phyloP scores from a whole-genome alignment of 2,888 invertebrate genomes.

The Helobdella robusta region DNA sequence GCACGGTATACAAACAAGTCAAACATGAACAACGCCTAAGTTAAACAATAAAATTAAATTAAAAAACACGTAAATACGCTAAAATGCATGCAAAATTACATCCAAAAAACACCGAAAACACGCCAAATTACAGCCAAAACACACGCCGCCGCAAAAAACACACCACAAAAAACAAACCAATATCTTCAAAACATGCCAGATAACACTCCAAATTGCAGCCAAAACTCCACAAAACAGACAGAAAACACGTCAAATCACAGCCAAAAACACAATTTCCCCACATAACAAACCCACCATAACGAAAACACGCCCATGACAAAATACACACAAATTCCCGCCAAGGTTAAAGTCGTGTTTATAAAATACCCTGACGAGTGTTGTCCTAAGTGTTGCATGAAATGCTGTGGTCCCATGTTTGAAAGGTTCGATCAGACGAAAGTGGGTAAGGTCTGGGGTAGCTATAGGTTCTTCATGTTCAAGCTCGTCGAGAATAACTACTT shows the following conservation, averaged over 20 bases:
- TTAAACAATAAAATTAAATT: no score
- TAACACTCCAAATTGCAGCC: slow-evolving; percentile 53
- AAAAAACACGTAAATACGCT: slow-evolving; percentile 51
- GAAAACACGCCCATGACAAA: no score
- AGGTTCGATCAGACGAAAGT: slow-evolving; percentile 66
- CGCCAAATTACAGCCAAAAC: background rate
- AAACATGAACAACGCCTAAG: no score
- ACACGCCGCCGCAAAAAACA: background rate
- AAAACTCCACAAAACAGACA: background rate
- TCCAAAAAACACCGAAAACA: slow-evolving; percentile 36
- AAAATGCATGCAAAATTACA: slow-evolving; percentile 67
- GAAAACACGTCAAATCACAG: background rate
- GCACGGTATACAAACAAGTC: no score
- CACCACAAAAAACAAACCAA: no score
- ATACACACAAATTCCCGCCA: no score
- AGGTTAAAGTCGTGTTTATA: slow-evolving; percentile 64
- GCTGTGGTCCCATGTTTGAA: slow-evolving; percentile 28
- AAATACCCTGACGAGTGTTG: slow-evolving; percentile 84
- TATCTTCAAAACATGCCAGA: slow-evolving; percentile 52
- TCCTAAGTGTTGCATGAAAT: slow-evolving; percentile 24
- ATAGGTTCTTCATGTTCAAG: slow-evolving; percentile 71
- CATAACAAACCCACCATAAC: background rate
- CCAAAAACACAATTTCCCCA: background rate
- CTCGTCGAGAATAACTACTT: slow-evolving; percentile 98
- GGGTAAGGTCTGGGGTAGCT: slow-evolving; percentile 72